phyloP scores from a whole-genome alignment of 2,888 invertebrate species.

The Andricus curvator region DNA sequence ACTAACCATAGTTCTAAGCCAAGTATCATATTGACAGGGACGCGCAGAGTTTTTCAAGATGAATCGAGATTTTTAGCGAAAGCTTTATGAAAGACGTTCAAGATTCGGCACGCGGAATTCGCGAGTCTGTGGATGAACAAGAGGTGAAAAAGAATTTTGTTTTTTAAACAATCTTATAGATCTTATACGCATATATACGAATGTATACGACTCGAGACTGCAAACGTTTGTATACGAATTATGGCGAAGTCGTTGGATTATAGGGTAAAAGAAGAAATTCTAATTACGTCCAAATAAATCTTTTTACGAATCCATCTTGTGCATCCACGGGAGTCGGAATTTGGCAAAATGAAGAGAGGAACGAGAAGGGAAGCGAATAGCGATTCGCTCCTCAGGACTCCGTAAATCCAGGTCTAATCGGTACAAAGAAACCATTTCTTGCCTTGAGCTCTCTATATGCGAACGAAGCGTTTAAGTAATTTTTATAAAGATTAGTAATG shows the following conservation, averaged over 20 bases:
- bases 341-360: slow-evolving; percentile 42
- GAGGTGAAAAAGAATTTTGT: not conserved
- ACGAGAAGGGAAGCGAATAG: slow-evolving; percentile 51
- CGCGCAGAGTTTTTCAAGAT: slow-evolving; percentile 41
- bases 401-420: slow-evolving; percentile 73
- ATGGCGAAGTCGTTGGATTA: slow-evolving; percentile 22
- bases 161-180: not conserved
- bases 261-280: slow-evolving; percentile 39
- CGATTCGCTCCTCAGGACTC: slow-evolving; percentile 62
- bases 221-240: slow-evolving; percentile 66
- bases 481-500: slow-evolving; percentile 47
- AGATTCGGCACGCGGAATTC: slow-evolving; percentile 12
- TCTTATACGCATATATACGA: slow-evolving; percentile 43
- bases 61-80: slow-evolving; percentile 25
- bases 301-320: not conserved
- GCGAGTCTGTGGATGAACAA: slow-evolving; percentile 35
- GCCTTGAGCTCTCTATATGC: slow-evolving; percentile 77
- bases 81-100: slow-evolving; percentile 26
- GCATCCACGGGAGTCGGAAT: slow-evolving; percentile 38
- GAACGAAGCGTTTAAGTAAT: slow-evolving; percentile 57
- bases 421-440: slow-evolving; percentile 78
- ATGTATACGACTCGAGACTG: slow-evolving; percentile 67
- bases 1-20: slow-evolving; percentile 71
- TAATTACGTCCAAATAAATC: slow-evolving; percentile 37
- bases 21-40: slow-evolving; percentile 50